Percentiles rank a stretch among this genome's conserved stretches.
phyloP scores from a whole-genome alignment of 1,140 invertebrate species.

The Galleria mellonella region DNA sequence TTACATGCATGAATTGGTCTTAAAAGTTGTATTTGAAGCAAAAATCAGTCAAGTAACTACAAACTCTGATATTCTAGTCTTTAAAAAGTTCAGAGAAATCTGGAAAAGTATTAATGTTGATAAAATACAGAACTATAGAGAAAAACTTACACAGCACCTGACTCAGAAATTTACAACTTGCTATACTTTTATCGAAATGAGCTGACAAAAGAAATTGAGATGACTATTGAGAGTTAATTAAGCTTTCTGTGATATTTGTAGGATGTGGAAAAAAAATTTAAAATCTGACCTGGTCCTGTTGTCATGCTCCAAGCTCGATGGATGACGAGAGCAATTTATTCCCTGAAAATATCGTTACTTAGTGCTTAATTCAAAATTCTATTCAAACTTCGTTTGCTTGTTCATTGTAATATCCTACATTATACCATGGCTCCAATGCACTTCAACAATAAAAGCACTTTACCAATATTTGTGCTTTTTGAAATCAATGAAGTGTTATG shows the following conservation, averaged over 20 bases:
- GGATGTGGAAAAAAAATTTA: background rate
- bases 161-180: background rate
- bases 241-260: background rate
- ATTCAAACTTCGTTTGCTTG: background rate
- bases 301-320: background rate
- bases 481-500: background rate
- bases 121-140: background rate
- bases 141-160: background rate
- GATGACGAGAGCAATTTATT: background rate
- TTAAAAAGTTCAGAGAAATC: background rate
- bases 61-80: background rate
- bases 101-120: background rate
- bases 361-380: slow-evolving; percentile 1
- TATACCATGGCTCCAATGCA: background rate
- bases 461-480: background rate
- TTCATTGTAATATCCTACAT: background rate
- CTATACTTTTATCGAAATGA: background rate
- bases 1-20: slow-evolving; percentile 1
- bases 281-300: background rate
- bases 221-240: background rate
- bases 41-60: slow-evolving; percentile 4
- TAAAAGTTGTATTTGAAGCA: background rate
- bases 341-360: slow-evolving; percentile 1
- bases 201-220: background rate
- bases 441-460: background rate